A percentile compares a stretch with the other conserved stretches of the same genome.
Evolutionary conservation across 2,888 invertebrate genomes (phyloP).

Genomic region (Nephrotoma flavescens): DNA sequence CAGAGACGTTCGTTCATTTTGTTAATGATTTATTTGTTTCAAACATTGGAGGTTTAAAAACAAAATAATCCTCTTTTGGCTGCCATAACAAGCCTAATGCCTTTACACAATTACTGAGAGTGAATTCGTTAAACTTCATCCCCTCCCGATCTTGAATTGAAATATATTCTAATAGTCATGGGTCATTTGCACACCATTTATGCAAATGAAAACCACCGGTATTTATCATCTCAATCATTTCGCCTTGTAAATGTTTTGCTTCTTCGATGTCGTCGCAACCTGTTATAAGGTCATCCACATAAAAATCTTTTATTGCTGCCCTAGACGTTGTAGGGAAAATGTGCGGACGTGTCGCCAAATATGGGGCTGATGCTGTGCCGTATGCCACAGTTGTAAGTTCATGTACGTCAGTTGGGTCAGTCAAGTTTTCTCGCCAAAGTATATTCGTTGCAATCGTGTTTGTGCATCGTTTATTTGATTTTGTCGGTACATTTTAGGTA

Average conservation of each 20-base stretch:
- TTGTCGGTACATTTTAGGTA: no score
- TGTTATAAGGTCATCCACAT: background rate
- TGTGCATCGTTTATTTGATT: background rate
- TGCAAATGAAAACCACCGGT: background rate
- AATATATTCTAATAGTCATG: background rate
- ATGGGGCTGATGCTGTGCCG: background rate
- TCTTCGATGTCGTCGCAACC: background rate
- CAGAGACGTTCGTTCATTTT: conserved; percentile 1
- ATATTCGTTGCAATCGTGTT: background rate
- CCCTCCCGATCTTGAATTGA: background rate
- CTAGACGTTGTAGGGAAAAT: background rate
- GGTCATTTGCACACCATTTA: conserved; percentile 1
- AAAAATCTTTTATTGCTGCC: background rate
- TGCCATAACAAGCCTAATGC: conserved; percentile 7
- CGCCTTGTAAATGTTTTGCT: background rate
- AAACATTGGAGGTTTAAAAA: no score
- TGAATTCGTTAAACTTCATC: background rate
- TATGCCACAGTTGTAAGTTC: conserved; percentile 16
- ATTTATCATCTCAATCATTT: background rate
- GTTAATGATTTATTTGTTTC: conserved; percentile 13
- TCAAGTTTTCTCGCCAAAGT: background rate
- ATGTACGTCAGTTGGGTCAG: conserved; percentile 22
- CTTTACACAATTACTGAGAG: background rate
- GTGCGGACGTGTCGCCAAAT: background rate
- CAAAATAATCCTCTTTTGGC: no score